Conservation (phyloP, 2,888 invertebrate species). For the Diplazon laetatorius region DNA sequence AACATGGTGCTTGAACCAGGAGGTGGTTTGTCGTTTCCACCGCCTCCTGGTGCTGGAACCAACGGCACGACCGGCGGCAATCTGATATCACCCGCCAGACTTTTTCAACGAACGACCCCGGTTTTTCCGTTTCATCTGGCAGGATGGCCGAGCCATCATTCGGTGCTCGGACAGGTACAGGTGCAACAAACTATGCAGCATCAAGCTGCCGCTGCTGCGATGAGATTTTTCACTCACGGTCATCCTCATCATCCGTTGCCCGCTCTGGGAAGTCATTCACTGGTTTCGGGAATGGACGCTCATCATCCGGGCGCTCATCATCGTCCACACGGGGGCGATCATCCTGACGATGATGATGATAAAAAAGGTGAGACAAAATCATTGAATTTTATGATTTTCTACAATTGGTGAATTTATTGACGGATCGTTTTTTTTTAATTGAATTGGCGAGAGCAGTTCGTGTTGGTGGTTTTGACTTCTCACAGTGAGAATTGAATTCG, state of each 20-base stretch:
- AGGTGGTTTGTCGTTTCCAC: constrained; percentile 81
- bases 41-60: constrained; percentile 80
- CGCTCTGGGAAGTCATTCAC: constrained; percentile 77
- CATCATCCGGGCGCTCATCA: constrained; percentile 79
- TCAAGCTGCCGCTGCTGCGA: constrained; percentile 78
- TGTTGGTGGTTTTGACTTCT: too few species aligned
- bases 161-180: constrained; percentile 80
- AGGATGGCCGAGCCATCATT: constrained; percentile 81
- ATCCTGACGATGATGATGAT: constrained; percentile 79
- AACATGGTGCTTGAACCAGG: constrained; percentile 82
- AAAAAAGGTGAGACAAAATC: constrained; percentile 77
- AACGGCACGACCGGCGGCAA: constrained; percentile 75
- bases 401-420: too few species aligned
- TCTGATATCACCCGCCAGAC: constrained; percentile 77
- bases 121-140: constrained; percentile 81
- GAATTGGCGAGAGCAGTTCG: too few species aligned
- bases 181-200: constrained; percentile 80
- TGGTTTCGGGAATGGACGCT: constrained; percentile 77
- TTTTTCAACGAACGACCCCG: constrained; percentile 80
- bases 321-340: constrained; percentile 77
- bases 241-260: constrained; percentile 80
- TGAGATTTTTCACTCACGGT: constrained; percentile 78
- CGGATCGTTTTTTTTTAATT: too few species aligned
- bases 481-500: too few species aligned
- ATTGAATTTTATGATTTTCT: neutral